Percentiles rank a stretch among this genome's conserved stretches.
phyloP scores from a whole-genome alignment of 1,140 invertebrate species.

The Drosophila repleta region DNA sequence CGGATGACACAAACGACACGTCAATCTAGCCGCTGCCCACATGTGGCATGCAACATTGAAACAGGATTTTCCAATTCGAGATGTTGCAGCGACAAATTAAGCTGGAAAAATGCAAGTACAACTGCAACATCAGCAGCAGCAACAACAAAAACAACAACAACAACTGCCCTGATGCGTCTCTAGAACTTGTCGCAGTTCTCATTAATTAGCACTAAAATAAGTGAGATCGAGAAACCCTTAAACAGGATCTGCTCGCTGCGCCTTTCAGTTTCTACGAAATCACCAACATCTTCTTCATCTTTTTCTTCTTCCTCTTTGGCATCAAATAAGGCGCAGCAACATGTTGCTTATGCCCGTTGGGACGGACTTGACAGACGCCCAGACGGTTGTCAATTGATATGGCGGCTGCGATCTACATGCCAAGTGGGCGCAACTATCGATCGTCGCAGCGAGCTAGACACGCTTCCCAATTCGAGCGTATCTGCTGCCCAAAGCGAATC shows the following conservation, averaged over 20 bases:
- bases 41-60: conserved; percentile 72
- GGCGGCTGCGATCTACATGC: conserved; percentile 42
- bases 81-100: conserved; percentile 75
- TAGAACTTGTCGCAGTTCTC: conserved; percentile 73
- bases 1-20: conserved; percentile 62
- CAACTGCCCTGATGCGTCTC: conserved; percentile 27
- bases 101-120: conserved; percentile 67
- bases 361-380: conserved; percentile 69
- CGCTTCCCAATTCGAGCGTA: background rate
- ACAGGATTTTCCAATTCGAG: conserved; percentile 76
- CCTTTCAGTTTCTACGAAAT: conserved; percentile 79
- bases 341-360: conserved; percentile 71
- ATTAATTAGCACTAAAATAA: conserved; percentile 80
- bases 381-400: conserved; percentile 63
- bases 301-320: conserved; percentile 9
- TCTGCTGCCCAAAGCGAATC: conserved; percentile 1
- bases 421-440: conserved; percentile 56
- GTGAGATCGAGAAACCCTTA: conserved; percentile 32
- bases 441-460: background rate
- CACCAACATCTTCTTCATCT: conserved; percentile 52
- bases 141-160: conserved; percentile 7
- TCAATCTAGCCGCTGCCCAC: conserved; percentile 67
- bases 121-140: conserved; percentile 29
- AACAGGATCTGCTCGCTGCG: conserved; percentile 3
- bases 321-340: conserved; percentile 64